These are phyloP conservation scores for Sternotherus odoratus DNA, from an alignment of 2,797 vertebrate genomes.

Conservation along the genomic window DNA sequence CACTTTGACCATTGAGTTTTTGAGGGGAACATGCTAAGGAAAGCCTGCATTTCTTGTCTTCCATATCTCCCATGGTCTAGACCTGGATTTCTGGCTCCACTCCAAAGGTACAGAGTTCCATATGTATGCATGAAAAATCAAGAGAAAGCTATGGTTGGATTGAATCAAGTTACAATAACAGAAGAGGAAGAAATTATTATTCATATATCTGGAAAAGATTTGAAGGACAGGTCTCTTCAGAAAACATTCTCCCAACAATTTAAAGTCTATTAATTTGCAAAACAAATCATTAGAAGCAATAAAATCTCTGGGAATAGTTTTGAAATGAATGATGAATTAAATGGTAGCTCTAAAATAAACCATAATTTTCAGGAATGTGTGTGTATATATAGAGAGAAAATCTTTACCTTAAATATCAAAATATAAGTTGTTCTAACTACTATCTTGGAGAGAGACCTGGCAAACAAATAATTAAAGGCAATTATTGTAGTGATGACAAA, in stretches of 20 bases:
- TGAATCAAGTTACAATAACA: not conserved
- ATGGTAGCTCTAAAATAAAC: slow-evolving; percentile 36
- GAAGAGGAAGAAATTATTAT: not conserved
- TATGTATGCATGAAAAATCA: not conserved
- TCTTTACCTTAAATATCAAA: slow-evolving; percentile 55
- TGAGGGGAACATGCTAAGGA: not conserved
- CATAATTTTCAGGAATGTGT: slow-evolving; percentile 22
- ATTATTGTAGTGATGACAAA: slow-evolving; percentile 40
- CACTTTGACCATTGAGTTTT: rapidly evolving
- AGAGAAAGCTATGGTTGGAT: not conserved
- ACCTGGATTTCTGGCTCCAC: not conserved
- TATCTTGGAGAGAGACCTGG: slow-evolving; percentile 7
- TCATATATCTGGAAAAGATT: not conserved
- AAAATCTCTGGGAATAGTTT: not conserved
- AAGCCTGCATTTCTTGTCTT: not conserved
- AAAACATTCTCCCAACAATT: slow-evolving; percentile 18
- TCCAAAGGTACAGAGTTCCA: not conserved
- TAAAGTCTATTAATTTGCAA: slow-evolving; percentile 18
- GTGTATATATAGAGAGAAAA: not conserved
- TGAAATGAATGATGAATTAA: slow-evolving; percentile 57
- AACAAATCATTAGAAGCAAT: slow-evolving; percentile 15
- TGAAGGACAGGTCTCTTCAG: slow-evolving; percentile 16
- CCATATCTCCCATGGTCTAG: not conserved
- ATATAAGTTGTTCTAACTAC: slow-evolving; percentile 34
- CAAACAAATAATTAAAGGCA: slow-evolving; percentile 59